Evolutionary conservation across 2,888 invertebrate species (phyloP).

Genomic region (Syrista parreyssii): DNA sequence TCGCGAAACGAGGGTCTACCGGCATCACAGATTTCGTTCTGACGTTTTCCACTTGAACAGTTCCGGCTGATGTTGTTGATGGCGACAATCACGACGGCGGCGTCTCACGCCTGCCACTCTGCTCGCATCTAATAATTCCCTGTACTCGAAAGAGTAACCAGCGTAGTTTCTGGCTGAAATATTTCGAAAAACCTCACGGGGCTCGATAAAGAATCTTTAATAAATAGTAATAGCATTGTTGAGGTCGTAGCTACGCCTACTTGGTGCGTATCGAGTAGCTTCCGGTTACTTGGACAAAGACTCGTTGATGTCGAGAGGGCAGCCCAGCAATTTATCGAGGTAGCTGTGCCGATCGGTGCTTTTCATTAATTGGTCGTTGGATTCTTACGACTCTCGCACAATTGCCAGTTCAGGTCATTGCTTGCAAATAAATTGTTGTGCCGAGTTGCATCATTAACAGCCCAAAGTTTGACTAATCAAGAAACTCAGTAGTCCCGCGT

Average conservation of each 20-base stretch:
- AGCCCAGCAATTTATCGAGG: slow-evolving; percentile 29
- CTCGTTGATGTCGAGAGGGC: slow-evolving; percentile 26
- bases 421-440: too few species aligned
- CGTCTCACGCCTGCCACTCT: too few species aligned
- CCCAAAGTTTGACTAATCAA: too few species aligned
- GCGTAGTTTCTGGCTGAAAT: not conserved
- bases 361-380: not conserved
- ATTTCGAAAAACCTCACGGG: slow-evolving; percentile 26
- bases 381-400: not conserved
- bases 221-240: slow-evolving; percentile 45
- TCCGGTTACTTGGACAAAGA: slow-evolving; percentile 26
- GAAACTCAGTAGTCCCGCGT: too few species aligned
- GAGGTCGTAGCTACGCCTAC: slow-evolving; percentile 22
- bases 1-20: too few species aligned
- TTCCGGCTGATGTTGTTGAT: too few species aligned
- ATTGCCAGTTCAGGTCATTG: too few species aligned
- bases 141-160: not conserved
- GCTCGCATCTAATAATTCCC: too few species aligned
- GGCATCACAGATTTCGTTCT: too few species aligned
- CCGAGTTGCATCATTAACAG: too few species aligned
- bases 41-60: too few species aligned
- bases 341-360: not conserved
- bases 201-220: slow-evolving; percentile 47
- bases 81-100: too few species aligned
- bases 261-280: slow-evolving; percentile 15